Percentiles rank a stretch among this genome's conserved stretches.
Conservation (phyloP, 2,797 vertebrate genomes). For the Cryptoprocta ferox region DNA sequence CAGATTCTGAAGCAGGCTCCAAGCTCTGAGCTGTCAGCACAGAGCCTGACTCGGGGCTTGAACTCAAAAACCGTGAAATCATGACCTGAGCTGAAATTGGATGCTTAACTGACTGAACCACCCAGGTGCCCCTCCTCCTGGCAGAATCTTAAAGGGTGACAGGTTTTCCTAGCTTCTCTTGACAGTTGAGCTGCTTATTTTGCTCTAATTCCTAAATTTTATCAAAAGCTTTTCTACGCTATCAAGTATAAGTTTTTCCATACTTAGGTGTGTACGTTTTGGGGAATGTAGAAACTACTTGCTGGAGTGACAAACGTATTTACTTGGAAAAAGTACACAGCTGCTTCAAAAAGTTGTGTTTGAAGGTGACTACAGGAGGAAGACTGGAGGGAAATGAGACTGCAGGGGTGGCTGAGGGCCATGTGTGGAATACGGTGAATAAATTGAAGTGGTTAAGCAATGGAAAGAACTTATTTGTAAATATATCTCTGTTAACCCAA, state of each 20-base stretch:
- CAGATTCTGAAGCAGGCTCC: too few species aligned
- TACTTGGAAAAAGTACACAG: background rate
- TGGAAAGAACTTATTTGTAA: background rate
- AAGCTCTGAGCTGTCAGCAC: too few species aligned
- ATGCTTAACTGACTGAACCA: too few species aligned
- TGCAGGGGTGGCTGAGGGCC: background rate
- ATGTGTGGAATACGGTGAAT: background rate
- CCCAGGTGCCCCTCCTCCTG: background rate
- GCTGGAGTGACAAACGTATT: background rate
- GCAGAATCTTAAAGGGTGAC: conserved; percentile 21
- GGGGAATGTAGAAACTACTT: background rate
- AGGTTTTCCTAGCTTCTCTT: conserved; percentile 30
- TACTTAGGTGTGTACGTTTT: background rate
- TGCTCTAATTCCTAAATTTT: background rate
- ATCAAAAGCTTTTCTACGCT: background rate
- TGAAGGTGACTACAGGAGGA: background rate
- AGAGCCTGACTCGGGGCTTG: too few species aligned
- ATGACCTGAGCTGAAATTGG: too few species aligned
- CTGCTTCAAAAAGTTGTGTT: background rate
- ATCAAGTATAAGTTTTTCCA: background rate
- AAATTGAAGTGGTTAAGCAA: background rate
- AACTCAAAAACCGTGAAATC: too few species aligned
- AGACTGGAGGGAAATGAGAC: background rate
- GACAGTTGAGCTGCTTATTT: conserved; percentile 27
- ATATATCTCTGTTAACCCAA: background rate